Conservation (phyloP, 2,888 invertebrate genomes). For the Drosophila picticornis region DNA sequence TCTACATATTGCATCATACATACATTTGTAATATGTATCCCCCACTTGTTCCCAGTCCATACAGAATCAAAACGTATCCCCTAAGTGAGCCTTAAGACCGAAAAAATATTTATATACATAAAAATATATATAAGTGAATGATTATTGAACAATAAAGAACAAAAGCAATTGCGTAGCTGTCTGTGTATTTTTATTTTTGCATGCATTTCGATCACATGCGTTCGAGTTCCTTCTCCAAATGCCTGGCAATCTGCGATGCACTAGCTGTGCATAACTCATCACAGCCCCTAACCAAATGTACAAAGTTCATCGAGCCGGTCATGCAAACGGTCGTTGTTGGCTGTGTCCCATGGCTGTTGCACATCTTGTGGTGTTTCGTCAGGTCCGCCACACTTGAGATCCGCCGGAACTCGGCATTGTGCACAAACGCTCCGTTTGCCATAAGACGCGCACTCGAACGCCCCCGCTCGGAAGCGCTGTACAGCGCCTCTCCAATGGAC, state of each 20-base stretch:
- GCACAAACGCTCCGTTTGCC: background rate
- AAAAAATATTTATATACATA: conserved; percentile 31
- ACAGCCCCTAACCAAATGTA: background rate
- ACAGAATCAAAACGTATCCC: conserved; percentile 63
- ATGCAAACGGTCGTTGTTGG: background rate
- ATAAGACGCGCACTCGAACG: conserved; percentile 11
- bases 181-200: background rate
- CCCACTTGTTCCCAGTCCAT: conserved; percentile 16
- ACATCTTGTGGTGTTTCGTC: conserved; percentile 17
- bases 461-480: conserved; percentile 3
- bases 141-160: conserved; percentile 34
- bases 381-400: background rate
- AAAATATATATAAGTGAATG: background rate
- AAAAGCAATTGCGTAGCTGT: background rate
- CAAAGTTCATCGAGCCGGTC: conserved; percentile 15
- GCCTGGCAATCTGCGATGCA: conserved; percentile 1
- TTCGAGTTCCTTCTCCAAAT: conserved; percentile 8
- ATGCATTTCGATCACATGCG: background rate
- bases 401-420: background rate
- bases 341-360: background rate
- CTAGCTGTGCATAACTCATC: conserved; percentile 5
- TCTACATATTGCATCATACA: conserved; percentile 26
- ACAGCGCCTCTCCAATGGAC: background rate
- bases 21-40: conserved; percentile 39
- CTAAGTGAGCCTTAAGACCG: conserved; percentile 45